Base-by-base conservation (phyloP, 2,113 vertebrate species). In the Pygoscelis adeliae region DNA sequence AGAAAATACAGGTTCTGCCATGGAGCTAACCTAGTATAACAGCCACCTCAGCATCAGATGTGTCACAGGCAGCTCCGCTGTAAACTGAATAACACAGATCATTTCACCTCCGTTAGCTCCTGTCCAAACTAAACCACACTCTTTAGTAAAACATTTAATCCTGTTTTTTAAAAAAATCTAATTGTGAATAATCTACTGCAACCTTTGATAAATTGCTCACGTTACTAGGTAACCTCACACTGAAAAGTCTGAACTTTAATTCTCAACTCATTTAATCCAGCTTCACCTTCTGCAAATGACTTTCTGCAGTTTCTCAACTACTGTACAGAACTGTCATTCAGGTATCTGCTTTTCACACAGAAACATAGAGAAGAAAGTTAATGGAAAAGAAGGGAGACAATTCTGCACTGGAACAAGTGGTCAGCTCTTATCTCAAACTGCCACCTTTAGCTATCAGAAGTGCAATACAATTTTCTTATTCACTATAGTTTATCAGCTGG, bases 71-170 rank as follows among this genome's bases (percentile, higher is more conserved):
- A 66, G 84, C 56, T 30, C 34, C 78, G 27, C 32, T 79, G 61
- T 16, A 30, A 30, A 13, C 21, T 5, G 8, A 15, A 0, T 3
- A 70, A 11, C 0, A 0, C 11, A 50, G 23, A 13, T 29, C 38
- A 56, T 16, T 18, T 32, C 44, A 29, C 38, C 19, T 21, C 58
- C 1, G 0, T 34, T 22, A 70, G 36, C 23, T 13, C 22, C 71
- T 30, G 15, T 38, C n/a, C 56, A 56, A 83, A 50, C 46, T 34
- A 23, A 52, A 93, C 16, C 32, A 59, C n/a, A 14, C 11, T 11
- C 13, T 1, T 6, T 0, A 19, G 6, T 2, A 15, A 69, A 85
- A 63, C 13, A 34, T 5, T 38, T 23, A 30, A 27, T 34, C 22
- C 22, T 47, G 34, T 4, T 63, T 55, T 23, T 26, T 3, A 6